phyloP scores from a whole-genome alignment of 1,140 invertebrate genomes.

The Cyclargus thomasi region DNA sequence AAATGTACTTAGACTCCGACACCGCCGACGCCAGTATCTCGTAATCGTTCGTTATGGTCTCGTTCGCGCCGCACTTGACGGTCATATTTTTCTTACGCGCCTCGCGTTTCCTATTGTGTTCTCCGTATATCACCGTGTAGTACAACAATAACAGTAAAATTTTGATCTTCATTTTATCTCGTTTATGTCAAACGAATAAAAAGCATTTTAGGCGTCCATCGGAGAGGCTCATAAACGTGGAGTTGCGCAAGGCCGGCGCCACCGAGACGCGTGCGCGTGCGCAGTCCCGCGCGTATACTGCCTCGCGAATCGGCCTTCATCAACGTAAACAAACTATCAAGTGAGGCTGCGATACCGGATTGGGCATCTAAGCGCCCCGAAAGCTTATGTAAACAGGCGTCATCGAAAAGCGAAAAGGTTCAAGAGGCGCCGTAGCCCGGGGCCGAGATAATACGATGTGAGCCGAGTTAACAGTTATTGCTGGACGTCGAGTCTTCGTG shows the following conservation, averaged over 20 bases:
- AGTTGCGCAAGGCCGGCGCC: slow-evolving; percentile 66
- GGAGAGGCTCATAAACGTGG: slow-evolving; percentile 49
- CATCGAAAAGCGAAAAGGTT: slow-evolving; percentile 15
- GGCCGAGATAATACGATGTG: slow-evolving; percentile 29
- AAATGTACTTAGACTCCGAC: slow-evolving; percentile 70
- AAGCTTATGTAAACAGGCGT: slow-evolving; percentile 3
- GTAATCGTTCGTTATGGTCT: slow-evolving; percentile 71
- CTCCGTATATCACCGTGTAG: slow-evolving; percentile 45
- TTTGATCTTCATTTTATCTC: slow-evolving; percentile 56
- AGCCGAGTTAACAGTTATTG: slow-evolving; percentile 68
- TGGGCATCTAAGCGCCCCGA: background rate
- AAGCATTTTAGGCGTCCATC: slow-evolving; percentile 49
- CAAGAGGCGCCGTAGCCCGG: background rate
- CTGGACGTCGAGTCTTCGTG: slow-evolving; percentile 38
- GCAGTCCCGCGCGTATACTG: slow-evolving; percentile 67
- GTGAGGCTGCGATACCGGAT: slow-evolving; percentile 47
- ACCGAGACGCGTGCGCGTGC: slow-evolving; percentile 68
- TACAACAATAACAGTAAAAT: slow-evolving; percentile 57
- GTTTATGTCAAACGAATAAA: slow-evolving; percentile 33
- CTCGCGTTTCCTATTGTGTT: slow-evolving; percentile 49
- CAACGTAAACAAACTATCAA: slow-evolving; percentile 67
- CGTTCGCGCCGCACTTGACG: slow-evolving; percentile 67
- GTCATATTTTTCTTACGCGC: slow-evolving; percentile 63
- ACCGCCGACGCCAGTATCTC: slow-evolving; percentile 68
- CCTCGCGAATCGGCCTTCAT: slow-evolving; percentile 70